phyloP scores from a whole-genome alignment of 1,140 invertebrate species.

The Brachionus rotundiformis region DNA sequence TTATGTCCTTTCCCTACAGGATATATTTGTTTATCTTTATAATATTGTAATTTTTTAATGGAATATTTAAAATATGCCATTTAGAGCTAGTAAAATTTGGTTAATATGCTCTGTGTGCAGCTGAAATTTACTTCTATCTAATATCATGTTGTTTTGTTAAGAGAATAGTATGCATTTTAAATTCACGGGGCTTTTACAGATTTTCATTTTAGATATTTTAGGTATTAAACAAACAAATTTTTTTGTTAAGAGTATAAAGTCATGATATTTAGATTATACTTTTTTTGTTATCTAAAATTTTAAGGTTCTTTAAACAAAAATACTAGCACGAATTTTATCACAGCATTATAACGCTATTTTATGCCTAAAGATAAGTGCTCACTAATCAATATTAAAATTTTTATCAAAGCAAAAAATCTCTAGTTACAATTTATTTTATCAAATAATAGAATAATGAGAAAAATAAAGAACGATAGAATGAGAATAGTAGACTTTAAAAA shows the following conservation, averaged over 20 bases:
- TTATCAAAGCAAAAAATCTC: background rate
- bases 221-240: background rate
- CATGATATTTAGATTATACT: background rate
- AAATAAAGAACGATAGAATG: background rate
- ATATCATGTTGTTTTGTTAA: background rate
- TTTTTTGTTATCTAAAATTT: background rate
- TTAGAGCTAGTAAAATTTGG: too few relatives aligned
- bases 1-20: too few relatives aligned
- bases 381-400: too few relatives aligned
- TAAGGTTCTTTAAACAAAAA: background rate
- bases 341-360: background rate
- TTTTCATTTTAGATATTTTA: background rate
- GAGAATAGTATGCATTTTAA: background rate
- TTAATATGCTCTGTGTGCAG: background rate
- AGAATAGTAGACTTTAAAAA: background rate
- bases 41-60: too few relatives aligned
- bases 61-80: too few relatives aligned
- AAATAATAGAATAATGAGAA: background rate
- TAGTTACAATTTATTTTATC: too few relatives aligned
- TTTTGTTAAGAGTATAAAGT: background rate
- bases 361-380: too few relatives aligned
- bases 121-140: background rate
- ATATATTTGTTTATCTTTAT: too few relatives aligned
- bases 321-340: background rate
- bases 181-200: background rate